Base-by-base conservation (phyloP, 2,888 invertebrate species). In the Agonopterix heracliana region DNA sequence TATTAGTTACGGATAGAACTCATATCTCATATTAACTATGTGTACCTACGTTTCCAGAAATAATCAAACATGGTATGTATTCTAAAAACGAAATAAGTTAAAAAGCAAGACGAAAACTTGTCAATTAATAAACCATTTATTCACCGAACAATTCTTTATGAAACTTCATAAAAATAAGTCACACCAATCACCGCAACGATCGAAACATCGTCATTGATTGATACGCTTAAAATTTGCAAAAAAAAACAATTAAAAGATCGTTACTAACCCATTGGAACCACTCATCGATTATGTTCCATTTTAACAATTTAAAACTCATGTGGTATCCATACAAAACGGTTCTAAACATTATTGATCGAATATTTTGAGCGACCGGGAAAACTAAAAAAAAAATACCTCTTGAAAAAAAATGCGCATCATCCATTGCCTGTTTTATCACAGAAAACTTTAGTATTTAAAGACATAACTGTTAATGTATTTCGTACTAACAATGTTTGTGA, bases 261-360 rank as follows among this genome's bases (percentile, higher is more conserved):
- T 44, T 40, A n/a, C 2, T 12, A 38, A 38, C n/a, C 38, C 38
- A 38, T 38, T 38, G 38, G n/a, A 46, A 47, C 41, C 17, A 44
- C 48, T 50, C 43, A 61, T 61, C 60, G 49, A 65, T 68, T 66
- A 63, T 60, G 61, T 52, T 56, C 26, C 50, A 66, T 69, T 70
- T 67, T 66, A 63, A 62, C 67, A 65, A 71, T 74, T 71, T 61
- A 68, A 63, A 72, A 61, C 63, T 66, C 53, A 47, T 47, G 47
- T 48, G 49, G 48, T 38, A 43, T 34, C 40, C n/a, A 10, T 34
- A 38, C 50, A 13, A 54, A 55, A 50, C 53, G 45, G 26, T 48
- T 50, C 43, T 55, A 53, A 54, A 56, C 43, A 54, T 59, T 54
- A 61, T 61, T 61, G 60, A 63, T 62, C 46, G 56, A 54, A 45